Base-by-base conservation (phyloP, 2,113 vertebrate species). In the Pluvianellus socialis region DNA sequence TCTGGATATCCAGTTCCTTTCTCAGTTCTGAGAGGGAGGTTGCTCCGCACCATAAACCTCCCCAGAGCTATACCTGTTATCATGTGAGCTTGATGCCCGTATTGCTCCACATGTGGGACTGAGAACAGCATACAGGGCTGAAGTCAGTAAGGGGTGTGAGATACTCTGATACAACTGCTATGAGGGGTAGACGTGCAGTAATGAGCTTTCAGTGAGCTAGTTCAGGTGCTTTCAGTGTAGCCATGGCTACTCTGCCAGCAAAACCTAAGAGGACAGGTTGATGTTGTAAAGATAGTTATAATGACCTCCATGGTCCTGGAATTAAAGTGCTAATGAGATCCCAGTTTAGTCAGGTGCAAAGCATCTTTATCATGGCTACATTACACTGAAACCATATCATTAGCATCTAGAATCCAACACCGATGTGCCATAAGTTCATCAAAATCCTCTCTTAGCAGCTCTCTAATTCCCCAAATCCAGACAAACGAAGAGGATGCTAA, bases 361-460 rank as follows among this genome's bases (percentile, higher is more conserved):
- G 14, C 24, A 32, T 73, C 10, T 52, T n/a, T 53, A 14, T 50
- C 68, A 18, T 6, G 18, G n/a, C 47, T 52, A 0, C 0, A 2
- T 66, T 30, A 21, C 40, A 24, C 30, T 12, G 16, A 84, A 77
- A 38, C 58, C 19, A 1, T 44, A 12, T n/a, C 23, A 14, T 14
- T 18, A 76, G 6, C 86, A 58, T 11, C 28, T 44, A 80, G 66
- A 77, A 47, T 40, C 40, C 72, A 70, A 6, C 20, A 27, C 30
- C 38, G 56, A 33, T 0, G 0, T 28, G 35, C 40, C 30, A 4
- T 47, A 4, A 38, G 3, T 59, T 30, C 24, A 40, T 28, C 12
- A 33, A 68, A 83, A 44, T 50, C 35, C 56, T 68, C 49, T 75
- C 30, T 52, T 61, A 71, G 56, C 35, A 47, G 18, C 21, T 52